phyloP scores from a whole-genome alignment of 2,797 vertebrate genomes.

The Sebastolobus altivelis region DNA sequence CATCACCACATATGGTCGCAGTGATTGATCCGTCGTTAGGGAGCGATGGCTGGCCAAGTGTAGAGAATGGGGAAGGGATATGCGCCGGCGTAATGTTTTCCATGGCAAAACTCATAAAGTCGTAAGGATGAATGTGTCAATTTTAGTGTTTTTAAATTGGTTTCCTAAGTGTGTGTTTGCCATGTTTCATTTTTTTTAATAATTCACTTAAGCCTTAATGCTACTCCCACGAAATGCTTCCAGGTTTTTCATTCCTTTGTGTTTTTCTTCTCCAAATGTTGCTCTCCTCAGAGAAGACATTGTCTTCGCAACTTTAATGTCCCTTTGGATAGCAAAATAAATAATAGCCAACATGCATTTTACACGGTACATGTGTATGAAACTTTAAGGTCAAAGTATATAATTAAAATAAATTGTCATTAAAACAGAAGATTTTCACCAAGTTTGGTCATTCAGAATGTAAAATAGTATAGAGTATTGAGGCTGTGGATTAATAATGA shows the following conservation, averaged over 20 bases:
- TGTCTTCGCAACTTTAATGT: neutral
- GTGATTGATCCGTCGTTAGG: slow-evolving; percentile 79
- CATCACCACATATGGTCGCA: slow-evolving; percentile 79
- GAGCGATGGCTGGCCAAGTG: slow-evolving; percentile 65
- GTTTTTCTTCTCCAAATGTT: slow-evolving; percentile 1
- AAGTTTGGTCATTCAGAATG: neutral
- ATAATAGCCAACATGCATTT: neutral
- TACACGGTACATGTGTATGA: neutral
- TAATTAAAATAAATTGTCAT: neutral
- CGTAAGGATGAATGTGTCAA: slow-evolving; percentile 38
- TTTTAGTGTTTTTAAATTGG: slow-evolving; percentile 32
- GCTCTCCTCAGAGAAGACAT: neutral
- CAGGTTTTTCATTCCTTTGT: neutral
- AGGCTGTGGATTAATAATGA: neutral
- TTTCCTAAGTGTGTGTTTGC: slow-evolving; percentile 7
- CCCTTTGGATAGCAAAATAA: neutral
- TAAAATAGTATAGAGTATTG: neutral
- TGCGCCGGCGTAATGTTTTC: slow-evolving; percentile 58
- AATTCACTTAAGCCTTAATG: neutral
- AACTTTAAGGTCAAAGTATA: neutral
- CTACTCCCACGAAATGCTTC: neutral
- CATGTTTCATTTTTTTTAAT: neutral
- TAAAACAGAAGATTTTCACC: neutral
- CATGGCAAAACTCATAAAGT: slow-evolving; percentile 50
- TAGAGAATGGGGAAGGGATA: slow-evolving; percentile 44